Evolutionary conservation across 2,797 vertebrate genomes (phyloP).

Genomic region (Acropternis orthonyx): DNA sequence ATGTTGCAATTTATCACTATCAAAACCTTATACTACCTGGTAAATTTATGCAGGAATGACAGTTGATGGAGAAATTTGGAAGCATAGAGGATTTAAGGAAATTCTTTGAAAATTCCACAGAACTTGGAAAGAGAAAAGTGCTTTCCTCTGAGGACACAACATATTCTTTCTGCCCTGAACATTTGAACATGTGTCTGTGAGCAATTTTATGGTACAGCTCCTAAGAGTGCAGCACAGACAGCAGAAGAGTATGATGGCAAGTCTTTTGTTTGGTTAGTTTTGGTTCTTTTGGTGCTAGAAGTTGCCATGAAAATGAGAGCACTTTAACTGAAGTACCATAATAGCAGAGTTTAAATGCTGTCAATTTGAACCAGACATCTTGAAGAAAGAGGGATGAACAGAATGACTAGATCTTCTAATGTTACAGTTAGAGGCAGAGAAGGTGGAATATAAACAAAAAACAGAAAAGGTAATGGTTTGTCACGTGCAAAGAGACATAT

Average conservation of each 20-base stretch:
- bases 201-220: neutral
- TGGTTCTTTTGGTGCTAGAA: neutral
- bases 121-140: neutral
- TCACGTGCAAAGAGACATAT: neutral
- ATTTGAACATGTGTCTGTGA: neutral
- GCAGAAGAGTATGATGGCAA: neutral
- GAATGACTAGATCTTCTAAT: neutral
- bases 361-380: neutral
- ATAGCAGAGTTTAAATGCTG: neutral
- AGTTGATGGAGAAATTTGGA: neutral
- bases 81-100: neutral
- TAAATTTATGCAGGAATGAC: neutral
- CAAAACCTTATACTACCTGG: neutral
- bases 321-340: neutral
- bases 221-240: neutral
- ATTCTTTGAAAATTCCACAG: neutral
- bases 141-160: neutral
- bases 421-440: neutral
- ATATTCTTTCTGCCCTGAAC: neutral
- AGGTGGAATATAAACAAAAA: neutral
- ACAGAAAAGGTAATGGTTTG: neutral
- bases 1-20: neutral
- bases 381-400: neutral
- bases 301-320: neutral
- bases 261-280: rapidly evolving